Evolutionary conservation across 2,113 vertebrate genomes (phyloP).

Genomic region (pig (Sus scrofa)): DNA sequence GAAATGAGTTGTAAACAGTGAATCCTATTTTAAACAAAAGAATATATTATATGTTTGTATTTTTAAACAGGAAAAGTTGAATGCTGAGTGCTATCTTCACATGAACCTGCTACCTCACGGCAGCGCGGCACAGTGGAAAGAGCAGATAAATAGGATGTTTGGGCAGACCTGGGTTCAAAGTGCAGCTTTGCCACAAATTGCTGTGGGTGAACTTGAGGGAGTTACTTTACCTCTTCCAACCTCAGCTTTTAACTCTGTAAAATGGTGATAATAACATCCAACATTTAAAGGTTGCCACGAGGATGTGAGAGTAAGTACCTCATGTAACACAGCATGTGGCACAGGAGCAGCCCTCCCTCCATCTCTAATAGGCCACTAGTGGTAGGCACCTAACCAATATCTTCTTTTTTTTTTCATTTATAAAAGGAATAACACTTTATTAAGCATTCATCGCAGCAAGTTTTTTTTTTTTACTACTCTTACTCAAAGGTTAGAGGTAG

Average conservation of each 20-base stretch:
- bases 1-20: not conserved
- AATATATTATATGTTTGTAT: not conserved
- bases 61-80: not conserved
- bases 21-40: slow-evolving; percentile 24
- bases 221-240: not conserved
- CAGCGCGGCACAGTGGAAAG: not conserved
- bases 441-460: not conserved
- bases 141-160: not conserved
- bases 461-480: not conserved
- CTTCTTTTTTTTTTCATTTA: not conserved
- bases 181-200: not conserved
- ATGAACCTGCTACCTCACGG: not conserved
- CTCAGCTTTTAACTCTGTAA: not conserved
- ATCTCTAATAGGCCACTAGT: fast-evolving
- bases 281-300: not conserved
- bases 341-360: not conserved
- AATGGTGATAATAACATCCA: not conserved
- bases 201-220: not conserved
- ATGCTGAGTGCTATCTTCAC: not conserved
- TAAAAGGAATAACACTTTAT: not conserved
- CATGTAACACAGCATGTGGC: not conserved
- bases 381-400: not conserved
- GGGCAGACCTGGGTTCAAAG: not conserved
- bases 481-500: not conserved
- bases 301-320: not conserved